Base-by-base conservation (phyloP, 2,113 vertebrate genomes). In the Cyanoderma ruficeps region DNA sequence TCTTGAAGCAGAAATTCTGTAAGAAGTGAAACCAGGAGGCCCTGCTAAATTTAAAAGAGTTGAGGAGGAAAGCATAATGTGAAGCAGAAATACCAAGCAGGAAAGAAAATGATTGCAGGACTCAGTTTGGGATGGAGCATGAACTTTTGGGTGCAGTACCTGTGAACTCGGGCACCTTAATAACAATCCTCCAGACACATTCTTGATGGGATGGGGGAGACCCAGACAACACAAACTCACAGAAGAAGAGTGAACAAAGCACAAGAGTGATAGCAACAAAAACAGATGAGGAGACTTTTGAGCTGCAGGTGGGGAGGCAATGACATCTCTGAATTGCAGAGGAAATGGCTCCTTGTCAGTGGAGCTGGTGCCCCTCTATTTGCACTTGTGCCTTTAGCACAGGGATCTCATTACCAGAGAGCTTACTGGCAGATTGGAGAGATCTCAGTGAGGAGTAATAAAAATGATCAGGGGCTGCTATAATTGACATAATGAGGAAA, bases 401-500 rank as follows among this genome's bases (percentile, higher is more conserved):
- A 90, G 85, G 75, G 83, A 96, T 94, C 94, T 97, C 96, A 96
- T 96, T 97, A 97, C 76, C 90, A 93, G 67, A 67, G 63, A 83
- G 88, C 94, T 94, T 95, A 88, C 87, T 96, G 92, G 79, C 90
- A 93, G 94, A 88, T 77, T 95, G 94, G 91, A 96, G 70, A 55
- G 87, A 95, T 96, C 95, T 92, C 96, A 94, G 93, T 83, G 90
- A 92, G 88, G 52, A 94, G 85, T 88, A 97, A 96, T 97, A 96
- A 96, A 96, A 94, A 96, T 96, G 96, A 97, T 96, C 96, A 97
- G 94, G 92, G 93, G 88, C 96, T 93, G 85, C 71, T 86, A 41
- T 91, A 97, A 97, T 96, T 97, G 96, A 96, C 76, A 97, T 97
- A 97, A 96, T 94, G 95, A 96, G 95, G 94, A 96, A 96, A 91